Evolutionary conservation across 2,888 invertebrate genomes (phyloP).

Genomic region (Synanthedon myopaeformis): DNA sequence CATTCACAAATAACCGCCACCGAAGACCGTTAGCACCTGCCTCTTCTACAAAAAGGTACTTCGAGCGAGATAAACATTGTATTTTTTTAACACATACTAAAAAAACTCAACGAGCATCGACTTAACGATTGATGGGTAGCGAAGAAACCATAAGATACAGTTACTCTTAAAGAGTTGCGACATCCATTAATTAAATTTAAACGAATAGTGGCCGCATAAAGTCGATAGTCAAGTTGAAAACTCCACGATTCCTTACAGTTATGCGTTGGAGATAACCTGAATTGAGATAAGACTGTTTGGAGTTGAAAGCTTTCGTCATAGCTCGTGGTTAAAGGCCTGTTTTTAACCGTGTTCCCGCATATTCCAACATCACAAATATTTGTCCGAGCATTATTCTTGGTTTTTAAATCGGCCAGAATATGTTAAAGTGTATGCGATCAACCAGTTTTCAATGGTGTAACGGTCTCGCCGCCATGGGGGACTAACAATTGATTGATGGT

Average conservation of each 20-base stretch:
- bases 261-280: conserved; percentile 50
- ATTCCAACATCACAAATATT: conserved; percentile 14
- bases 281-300: conserved; percentile 44
- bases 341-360: conserved; percentile 3
- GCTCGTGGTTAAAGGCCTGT: background rate
- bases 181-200: conserved; percentile 8
- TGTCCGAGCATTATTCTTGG: background rate
- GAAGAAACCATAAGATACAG: background rate
- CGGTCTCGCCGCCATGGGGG: conserved; percentile 24
- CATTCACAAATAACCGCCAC: conserved; percentile 61
- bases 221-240: conserved; percentile 20
- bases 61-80: background rate
- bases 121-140: background rate
- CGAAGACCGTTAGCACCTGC: conserved; percentile 60
- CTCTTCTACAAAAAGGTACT: conserved; percentile 2
- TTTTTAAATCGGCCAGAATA: background rate
- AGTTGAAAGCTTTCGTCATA: conserved; percentile 20
- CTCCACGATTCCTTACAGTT: conserved; percentile 43
- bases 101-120: background rate
- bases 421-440: conserved; percentile 12
- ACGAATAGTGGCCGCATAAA: conserved; percentile 3
- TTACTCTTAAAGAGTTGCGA: background rate
- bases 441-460: conserved; percentile 44
- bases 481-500: conserved; percentile 17
- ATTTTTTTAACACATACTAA: background rate